These are phyloP conservation scores for Blastomussa wellsi DNA, from an alignment of 92 coral and sea anemone species.

Conservation along the genomic window DNA sequence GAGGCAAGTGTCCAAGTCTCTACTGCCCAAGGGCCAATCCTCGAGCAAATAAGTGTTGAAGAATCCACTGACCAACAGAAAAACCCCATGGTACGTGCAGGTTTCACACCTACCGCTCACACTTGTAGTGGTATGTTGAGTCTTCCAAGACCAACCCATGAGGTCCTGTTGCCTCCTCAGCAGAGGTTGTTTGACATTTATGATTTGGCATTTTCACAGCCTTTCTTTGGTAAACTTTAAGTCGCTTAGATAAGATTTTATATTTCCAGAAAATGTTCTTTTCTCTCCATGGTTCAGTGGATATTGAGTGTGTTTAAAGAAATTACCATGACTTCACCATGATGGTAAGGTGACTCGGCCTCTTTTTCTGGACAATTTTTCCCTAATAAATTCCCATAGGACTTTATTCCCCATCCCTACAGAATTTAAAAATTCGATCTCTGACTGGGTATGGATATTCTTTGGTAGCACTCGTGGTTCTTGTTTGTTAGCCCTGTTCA, in stretches of 20 bases:
- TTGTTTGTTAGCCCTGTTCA: no score
- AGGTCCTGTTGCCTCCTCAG: constrained; percentile 47
- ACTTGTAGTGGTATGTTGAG: constrained; percentile 53
- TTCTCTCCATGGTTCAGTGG: constrained; percentile 4
- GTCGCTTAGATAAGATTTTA: not conserved
- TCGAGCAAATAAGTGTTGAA: constrained; percentile 3
- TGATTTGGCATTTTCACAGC: constrained; percentile 45
- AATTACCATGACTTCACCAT: no score
- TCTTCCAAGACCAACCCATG: constrained; percentile 49
- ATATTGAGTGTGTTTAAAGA: no score
- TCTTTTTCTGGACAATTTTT: no score
- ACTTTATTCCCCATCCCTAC: no score
- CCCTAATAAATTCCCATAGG: no score
- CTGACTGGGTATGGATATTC: no score
- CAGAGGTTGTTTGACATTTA: constrained; percentile 52
- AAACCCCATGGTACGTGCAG: constrained; percentile 23
- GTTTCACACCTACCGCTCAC: constrained; percentile 61
- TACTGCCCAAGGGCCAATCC: no score
- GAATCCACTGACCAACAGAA: constrained; percentile 20
- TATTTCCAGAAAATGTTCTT: constrained; percentile 12
- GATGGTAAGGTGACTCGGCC: no score
- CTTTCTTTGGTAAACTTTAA: constrained; percentile 38
- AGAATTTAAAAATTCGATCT: no score
- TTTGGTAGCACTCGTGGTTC: no score
- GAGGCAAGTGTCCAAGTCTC: not conserved